phyloP scores from a whole-genome alignment of 53 echinoderm and acorn worm genomes.

The Crossaster papposus region DNA sequence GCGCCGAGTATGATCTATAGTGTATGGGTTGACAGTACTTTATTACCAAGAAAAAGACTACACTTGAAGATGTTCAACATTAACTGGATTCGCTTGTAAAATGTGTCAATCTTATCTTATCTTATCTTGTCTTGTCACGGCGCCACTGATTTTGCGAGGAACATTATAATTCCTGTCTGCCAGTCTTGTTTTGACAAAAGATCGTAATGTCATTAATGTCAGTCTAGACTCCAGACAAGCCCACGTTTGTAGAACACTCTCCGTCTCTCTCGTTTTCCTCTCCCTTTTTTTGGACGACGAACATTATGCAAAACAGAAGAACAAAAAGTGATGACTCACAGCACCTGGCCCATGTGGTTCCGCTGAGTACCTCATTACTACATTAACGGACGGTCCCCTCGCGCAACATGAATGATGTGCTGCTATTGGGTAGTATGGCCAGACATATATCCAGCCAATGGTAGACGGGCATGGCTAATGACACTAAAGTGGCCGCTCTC shows the following conservation, averaged over 20 bases:
- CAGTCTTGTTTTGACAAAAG: background rate
- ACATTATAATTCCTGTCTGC: background rate
- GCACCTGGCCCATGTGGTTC: constrained; percentile 26
- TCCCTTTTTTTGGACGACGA: background rate
- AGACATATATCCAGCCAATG: background rate
- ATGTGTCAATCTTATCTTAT: background rate
- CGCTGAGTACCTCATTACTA: background rate
- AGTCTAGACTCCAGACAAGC: background rate
- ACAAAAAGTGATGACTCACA: constrained; percentile 41
- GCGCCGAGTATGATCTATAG: no score
- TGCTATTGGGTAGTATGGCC: background rate
- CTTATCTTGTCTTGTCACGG: background rate
- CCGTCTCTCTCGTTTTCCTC: background rate
- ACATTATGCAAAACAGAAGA: constrained; percentile 19
- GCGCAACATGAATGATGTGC: constrained; percentile 56
- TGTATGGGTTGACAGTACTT: no score
- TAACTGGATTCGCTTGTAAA: no score
- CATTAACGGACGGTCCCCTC: constrained; percentile 26
- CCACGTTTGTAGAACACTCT: constrained; percentile 18
- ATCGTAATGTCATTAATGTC: background rate
- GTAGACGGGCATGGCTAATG: background rate
- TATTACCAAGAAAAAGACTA: no score
- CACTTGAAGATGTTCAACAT: no score
- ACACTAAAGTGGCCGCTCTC: constrained; percentile 7
- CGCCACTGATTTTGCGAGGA: background rate